Percentiles rank a stretch among this genome's conserved stretches.
Conservation (phyloP, 1,140 invertebrate genomes). For the Dreissena polymorpha region DNA sequence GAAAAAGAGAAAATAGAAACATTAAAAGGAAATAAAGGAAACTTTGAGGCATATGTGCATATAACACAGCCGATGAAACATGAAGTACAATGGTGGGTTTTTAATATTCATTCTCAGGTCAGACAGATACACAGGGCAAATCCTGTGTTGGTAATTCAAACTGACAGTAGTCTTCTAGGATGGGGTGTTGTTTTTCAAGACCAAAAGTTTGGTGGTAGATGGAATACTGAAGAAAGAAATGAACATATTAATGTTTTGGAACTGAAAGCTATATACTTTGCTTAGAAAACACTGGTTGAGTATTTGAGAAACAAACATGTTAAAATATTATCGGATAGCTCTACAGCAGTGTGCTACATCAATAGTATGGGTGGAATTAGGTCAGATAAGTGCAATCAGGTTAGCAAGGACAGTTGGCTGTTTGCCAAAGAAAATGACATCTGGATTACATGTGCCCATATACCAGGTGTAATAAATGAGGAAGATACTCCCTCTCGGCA, state of each 20-base stretch:
- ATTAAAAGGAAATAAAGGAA: slow-evolving; percentile 12
- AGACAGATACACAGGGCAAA: no score
- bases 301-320: slow-evolving; percentile 7
- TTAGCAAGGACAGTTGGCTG: slow-evolving; percentile 11
- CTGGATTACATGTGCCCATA: not conserved
- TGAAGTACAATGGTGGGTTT: slow-evolving; percentile 19
- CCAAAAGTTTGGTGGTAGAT: not conserved
- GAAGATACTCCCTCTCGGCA: slow-evolving; percentile 15
- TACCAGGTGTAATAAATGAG: slow-evolving; percentile 12
- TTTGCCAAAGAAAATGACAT: slow-evolving; percentile 1
- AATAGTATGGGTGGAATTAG: slow-evolving; percentile 16
- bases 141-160: slow-evolving; percentile 3
- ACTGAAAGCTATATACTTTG: not conserved
- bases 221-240: not conserved
- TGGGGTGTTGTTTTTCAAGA: slow-evolving; percentile 7
- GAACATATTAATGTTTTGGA: slow-evolving; percentile 20
- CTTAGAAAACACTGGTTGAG: not conserved
- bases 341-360: slow-evolving; percentile 10
- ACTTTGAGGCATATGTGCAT: slow-evolving; percentile 17
- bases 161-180: slow-evolving; percentile 16
- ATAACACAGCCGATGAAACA: slow-evolving; percentile 11
- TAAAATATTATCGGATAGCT: slow-evolving; percentile 5
- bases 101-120: slow-evolving; percentile 19
- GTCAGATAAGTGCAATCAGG: not conserved
- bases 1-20: slow-evolving; percentile 24